Evolutionary conservation across 2,113 vertebrate genomes (phyloP).

Genomic region (Ceyx cyanopectus): DNA sequence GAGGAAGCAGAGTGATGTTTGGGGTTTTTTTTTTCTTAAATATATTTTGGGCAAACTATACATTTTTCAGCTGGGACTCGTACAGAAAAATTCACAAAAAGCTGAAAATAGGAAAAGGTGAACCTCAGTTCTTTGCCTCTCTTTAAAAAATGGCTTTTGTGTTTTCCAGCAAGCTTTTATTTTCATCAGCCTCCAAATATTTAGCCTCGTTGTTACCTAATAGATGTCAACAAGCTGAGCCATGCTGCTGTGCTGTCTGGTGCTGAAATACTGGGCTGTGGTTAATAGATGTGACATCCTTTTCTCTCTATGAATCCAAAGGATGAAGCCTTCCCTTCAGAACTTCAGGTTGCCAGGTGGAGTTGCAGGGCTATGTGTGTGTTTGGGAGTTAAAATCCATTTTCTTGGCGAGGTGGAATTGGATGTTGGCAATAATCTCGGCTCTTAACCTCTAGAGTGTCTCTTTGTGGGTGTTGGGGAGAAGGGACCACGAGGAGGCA

Average conservation of each 20-base stretch:
- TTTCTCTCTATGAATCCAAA: neutral
- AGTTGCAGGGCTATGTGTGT: neutral
- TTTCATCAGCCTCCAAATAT: neutral
- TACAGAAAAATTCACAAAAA: neutral
- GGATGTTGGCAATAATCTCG: neutral
- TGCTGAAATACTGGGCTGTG: neutral
- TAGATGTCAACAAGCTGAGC: neutral
- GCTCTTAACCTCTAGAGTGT: neutral
- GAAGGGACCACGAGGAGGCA: neutral
- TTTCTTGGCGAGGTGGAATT: neutral
- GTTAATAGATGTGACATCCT: neutral
- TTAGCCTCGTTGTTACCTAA: neutral
- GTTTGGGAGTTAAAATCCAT: neutral
- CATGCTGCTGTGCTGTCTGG: accelerated
- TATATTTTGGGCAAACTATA: neutral
- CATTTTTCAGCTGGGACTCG: neutral
- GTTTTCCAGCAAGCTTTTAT: neutral
- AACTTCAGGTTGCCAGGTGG: neutral
- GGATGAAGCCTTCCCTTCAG: neutral
- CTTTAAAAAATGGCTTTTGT: neutral
- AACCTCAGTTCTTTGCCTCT: neutral
- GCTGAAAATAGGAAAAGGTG: neutral
- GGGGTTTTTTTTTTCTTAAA: neutral
- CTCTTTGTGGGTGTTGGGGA: neutral
- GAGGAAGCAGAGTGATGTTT: neutral